These are phyloP conservation scores for Zaprionus gabonicus DNA, from an alignment of 1,140 invertebrate species.

Conservation along the genomic window DNA sequence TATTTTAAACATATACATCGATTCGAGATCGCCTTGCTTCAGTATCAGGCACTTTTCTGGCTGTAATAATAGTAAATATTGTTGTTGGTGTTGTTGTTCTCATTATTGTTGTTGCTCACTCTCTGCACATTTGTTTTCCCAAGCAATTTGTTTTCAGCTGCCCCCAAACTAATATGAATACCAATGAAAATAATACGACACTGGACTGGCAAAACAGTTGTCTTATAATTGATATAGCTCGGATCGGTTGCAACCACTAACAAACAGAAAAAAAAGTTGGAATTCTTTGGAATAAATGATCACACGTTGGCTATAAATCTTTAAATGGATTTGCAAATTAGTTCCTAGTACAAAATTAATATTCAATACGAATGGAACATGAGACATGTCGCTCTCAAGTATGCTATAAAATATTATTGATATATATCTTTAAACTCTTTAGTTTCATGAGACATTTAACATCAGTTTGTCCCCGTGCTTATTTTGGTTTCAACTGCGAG, in stretches of 20 bases:
- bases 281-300: background rate
- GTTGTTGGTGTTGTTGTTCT: slow-evolving; percentile 4
- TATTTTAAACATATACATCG: slow-evolving; percentile 1
- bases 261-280: background rate
- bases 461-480: slow-evolving; percentile 53
- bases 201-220: background rate
- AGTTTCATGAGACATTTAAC: slow-evolving; percentile 45
- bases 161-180: slow-evolving; percentile 1
- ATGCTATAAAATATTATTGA: slow-evolving; percentile 34
- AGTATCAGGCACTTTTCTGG: slow-evolving; percentile 61
- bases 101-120: slow-evolving; percentile 16
- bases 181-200: background rate
- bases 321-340: background rate
- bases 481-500: slow-evolving; percentile 9
- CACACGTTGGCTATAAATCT: background rate
- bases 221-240: background rate
- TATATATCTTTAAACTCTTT: slow-evolving; percentile 14
- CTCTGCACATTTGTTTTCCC: slow-evolving; percentile 14
- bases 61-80: slow-evolving; percentile 46
- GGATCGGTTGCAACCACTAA: background rate
- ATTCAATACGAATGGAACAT: background rate
- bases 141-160: slow-evolving; percentile 51
- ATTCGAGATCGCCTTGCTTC: slow-evolving; percentile 15
- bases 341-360: background rate
- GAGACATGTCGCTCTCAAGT: slow-evolving; percentile 36